Evolutionary conservation across 1,140 invertebrate genomes (phyloP).

Genomic region (Galendromus occidentalis): DNA sequence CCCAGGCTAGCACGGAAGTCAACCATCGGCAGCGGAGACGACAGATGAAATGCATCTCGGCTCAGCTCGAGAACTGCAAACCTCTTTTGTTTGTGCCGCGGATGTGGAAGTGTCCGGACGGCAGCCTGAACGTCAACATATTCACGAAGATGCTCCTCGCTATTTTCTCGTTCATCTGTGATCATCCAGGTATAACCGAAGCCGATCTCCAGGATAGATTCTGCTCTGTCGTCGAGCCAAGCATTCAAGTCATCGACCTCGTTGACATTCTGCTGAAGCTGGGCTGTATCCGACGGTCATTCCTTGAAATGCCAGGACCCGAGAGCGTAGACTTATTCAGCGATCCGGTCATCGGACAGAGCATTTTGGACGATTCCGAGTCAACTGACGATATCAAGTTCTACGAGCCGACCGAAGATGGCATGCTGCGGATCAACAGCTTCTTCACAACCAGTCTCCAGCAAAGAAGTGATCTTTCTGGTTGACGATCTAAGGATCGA

Average conservation of each 20-base stretch:
- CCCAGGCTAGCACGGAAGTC: neutral
- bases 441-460: neutral
- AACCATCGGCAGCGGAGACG: neutral
- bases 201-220: constrained; percentile 18
- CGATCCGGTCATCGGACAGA: neutral
- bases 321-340: neutral
- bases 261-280: constrained; percentile 16
- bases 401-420: neutral
- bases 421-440: neutral
- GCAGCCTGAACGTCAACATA: constrained; percentile 43
- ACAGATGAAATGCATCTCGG: neutral
- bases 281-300: neutral
- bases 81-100: constrained; percentile 23
- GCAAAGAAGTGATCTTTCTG: neutral
- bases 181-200: constrained; percentile 34
- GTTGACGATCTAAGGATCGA: neutral
- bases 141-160: constrained; percentile 45
- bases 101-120: constrained; percentile 54
- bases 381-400: neutral
- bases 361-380: neutral
- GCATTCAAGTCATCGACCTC: neutral
- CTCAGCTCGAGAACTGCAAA: constrained; percentile 1
- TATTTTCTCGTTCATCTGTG: constrained; percentile 40
- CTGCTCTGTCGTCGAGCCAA: constrained; percentile 14
- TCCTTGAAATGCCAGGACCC: neutral